Base-by-base conservation (phyloP, 2,888 invertebrate species). In the Nomada ruficornis region DNA sequence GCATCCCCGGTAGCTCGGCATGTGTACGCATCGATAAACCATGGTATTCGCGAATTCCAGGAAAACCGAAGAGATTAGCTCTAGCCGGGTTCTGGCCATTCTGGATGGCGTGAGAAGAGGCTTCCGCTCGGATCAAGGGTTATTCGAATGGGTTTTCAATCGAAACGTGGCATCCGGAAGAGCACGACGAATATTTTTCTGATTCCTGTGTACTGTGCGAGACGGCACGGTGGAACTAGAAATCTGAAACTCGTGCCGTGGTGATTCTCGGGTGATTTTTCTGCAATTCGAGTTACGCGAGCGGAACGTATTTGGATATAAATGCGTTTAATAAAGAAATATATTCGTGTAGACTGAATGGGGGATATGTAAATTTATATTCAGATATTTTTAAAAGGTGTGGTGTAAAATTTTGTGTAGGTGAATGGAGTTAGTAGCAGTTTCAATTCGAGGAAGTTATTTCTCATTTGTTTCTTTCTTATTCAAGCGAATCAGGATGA, bases 121-220 rank as follows among this genome's bases (percentile, higher is more conserved):
- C 70, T 71, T 63, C 68, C n/a, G 42, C 50, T 52, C 52, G 57
- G 52, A 44, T 69, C 68, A 50, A 23, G 23, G 69, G 78, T 76
- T 77, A 78, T 62, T 78, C 67, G 67, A 69, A 63, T 69, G 64
- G 47, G 50, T 77, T 77, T 79, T 79, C 62, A 59, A 69, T 68
- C 63, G 78, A 29, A 44, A 44, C 47, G n/a, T 9, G 77, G 52
- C 52, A 62, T 78, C 69, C 50, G 47, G 77, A 67, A 68, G 77
- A 50, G 77, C 47, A 67, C 50, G 15, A 44, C 54, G 60, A 36
- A 69, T 47, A 47, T 36, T 52, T 62, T 36, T 76, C 36, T 23
- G 50, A 71, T 52, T 60, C 50, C 23, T 36, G 57, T n/a, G 69
- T 13, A 42, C 18, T 57, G 44, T 26, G 57, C n/a, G 69, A 69